Evolutionary conservation across 2,113 vertebrate genomes (phyloP).

Genomic region (Epinephelus lanceolatus): DNA sequence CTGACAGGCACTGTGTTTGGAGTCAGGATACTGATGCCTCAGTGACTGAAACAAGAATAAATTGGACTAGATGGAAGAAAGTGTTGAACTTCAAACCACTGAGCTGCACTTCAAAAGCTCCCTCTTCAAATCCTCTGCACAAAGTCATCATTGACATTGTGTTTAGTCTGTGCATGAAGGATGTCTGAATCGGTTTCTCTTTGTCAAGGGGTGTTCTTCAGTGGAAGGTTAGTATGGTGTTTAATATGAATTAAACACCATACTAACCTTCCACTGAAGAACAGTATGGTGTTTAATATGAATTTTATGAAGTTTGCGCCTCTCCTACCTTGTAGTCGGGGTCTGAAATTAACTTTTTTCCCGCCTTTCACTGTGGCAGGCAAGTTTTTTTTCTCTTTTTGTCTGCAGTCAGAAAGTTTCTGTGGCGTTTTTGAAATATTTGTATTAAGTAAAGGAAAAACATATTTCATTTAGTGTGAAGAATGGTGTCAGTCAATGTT

Average conservation of each 20-base stretch:
- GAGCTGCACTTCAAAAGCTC: conserved; percentile 70
- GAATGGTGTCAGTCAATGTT: too few relatives aligned
- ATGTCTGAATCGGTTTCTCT: conserved; percentile 53
- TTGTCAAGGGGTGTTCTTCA: conserved; percentile 50
- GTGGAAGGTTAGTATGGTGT: conserved; percentile 29
- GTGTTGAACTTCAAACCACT: conserved; percentile 67
- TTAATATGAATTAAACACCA: conserved; percentile 33
- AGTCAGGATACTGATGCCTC: conserved; percentile 65
- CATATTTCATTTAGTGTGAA: too few relatives aligned
- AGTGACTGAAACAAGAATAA: conserved; percentile 64
- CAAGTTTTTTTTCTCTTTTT: too few relatives aligned
- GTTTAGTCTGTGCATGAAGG: conserved; percentile 63
- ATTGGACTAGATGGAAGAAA: conserved; percentile 64
- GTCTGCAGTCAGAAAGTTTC: too few relatives aligned
- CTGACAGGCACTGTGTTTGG: conserved; percentile 64
- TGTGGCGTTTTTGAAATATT: too few relatives aligned
- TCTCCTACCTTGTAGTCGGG: conserved; percentile 4
- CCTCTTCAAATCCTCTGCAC: conserved; percentile 54
- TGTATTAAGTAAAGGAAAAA: too few relatives aligned
- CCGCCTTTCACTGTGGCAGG: too few relatives aligned
- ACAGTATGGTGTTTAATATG: conserved; percentile 16
- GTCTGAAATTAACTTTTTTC: too few relatives aligned
- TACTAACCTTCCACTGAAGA: too few relatives aligned
- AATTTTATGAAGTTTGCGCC: conserved; percentile 24
- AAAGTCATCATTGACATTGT: conserved; percentile 59